A percentile compares a stretch with the other conserved stretches of the same genome.
Conservation (phyloP, 2,888 invertebrate species). For the Acronicta aceris region DNA sequence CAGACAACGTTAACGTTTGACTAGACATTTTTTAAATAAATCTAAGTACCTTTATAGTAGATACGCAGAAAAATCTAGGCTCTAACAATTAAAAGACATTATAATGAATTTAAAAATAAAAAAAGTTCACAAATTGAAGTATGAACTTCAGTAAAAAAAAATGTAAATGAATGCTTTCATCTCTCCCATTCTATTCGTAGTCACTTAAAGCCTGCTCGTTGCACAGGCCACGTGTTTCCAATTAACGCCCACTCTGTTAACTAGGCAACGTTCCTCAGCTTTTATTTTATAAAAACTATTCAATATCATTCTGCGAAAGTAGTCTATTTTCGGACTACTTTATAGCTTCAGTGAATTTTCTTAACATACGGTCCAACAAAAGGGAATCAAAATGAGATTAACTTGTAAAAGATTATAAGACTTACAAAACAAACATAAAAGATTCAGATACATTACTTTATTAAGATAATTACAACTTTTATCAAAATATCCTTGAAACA, state of each 20-base stretch:
- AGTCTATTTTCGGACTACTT: slow-evolving; percentile 23
- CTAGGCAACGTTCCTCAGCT: slow-evolving; percentile 47
- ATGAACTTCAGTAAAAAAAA: slow-evolving; percentile 23
- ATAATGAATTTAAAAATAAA: slow-evolving; percentile 6
- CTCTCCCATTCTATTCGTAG: slow-evolving; percentile 65
- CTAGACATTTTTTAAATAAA: no score
- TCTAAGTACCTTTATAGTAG: no score
- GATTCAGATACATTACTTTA: slow-evolving; percentile 17
- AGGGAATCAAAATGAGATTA: slow-evolving; percentile 25
- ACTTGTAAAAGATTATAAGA: slow-evolving; percentile 8
- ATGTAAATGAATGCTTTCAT: slow-evolving; percentile 49
- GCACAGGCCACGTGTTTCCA: slow-evolving; percentile 69
- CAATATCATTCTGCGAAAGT: slow-evolving; percentile 23
- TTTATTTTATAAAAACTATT: slow-evolving; percentile 50
- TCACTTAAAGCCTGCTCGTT: slow-evolving; percentile 59
- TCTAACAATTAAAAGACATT: slow-evolving; percentile 3
- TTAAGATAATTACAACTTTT: neutral
- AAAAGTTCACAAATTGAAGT: slow-evolving; percentile 25
- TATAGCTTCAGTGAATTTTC: slow-evolving; percentile 21
- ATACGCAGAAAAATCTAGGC: neutral
- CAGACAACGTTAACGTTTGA: slow-evolving; percentile 9
- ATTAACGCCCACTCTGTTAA: slow-evolving; percentile 63
- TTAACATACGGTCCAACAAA: slow-evolving; percentile 10
- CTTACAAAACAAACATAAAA: slow-evolving; percentile 20
- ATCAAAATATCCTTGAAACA: no score